phyloP scores from a whole-genome alignment of 2,113 vertebrate species.

The Thamnaconus septentrionalis region DNA sequence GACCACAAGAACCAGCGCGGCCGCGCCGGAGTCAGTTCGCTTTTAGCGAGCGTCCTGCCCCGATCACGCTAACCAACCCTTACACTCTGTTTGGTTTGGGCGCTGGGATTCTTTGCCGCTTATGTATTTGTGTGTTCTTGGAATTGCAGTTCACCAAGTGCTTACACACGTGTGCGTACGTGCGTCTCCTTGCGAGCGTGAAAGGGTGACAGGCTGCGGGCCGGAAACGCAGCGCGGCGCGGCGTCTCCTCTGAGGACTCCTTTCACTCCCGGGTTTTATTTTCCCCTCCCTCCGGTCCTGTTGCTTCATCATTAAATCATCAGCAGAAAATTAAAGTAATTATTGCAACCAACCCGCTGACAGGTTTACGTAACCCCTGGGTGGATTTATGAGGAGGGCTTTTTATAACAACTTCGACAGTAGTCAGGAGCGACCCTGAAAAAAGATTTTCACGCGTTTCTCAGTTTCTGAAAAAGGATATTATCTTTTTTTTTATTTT shows the following conservation, averaged over 20 bases:
- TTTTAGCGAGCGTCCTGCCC: conserved; percentile 17
- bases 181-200: conserved; percentile 22
- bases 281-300: conserved; percentile 35
- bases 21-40: neutral
- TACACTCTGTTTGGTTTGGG: neutral
- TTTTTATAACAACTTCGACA: conserved; percentile 53
- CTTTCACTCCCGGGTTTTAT: conserved; percentile 42
- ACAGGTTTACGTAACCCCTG: conserved; percentile 66
- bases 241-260: conserved; percentile 42
- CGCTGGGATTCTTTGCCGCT: neutral
- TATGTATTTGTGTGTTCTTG: neutral
- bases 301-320: conserved; percentile 70
- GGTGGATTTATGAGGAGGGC: conserved; percentile 55
- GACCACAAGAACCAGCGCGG: conserved; percentile 44
- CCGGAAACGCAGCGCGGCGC: too few relatives aligned
- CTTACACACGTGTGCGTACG: conserved; percentile 5
- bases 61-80: neutral
- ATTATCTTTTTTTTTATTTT: conserved; percentile 16
- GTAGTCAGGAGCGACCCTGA: conserved; percentile 40
- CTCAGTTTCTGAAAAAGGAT: conserved; percentile 30
- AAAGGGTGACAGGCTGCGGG: too few relatives aligned
- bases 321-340: conserved; percentile 74
- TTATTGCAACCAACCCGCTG: conserved; percentile 69
- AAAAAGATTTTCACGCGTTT: neutral
- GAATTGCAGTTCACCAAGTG: conserved; percentile 2